phyloP scores from a whole-genome alignment of 2,113 vertebrate species.

The Sigmodon hispidus region DNA sequence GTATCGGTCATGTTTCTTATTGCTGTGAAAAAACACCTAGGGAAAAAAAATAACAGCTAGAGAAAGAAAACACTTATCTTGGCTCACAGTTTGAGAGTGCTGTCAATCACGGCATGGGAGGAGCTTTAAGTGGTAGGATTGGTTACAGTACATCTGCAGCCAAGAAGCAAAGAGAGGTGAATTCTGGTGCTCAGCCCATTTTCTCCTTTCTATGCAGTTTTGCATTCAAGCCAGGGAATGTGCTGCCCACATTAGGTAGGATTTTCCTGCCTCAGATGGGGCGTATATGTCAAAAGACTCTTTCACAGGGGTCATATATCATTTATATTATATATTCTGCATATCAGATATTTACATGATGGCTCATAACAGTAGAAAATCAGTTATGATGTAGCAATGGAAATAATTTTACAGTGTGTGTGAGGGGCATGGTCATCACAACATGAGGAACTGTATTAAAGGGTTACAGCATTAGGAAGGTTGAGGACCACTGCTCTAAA shows the following conservation, averaged over 20 bases:
- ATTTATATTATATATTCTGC: background rate
- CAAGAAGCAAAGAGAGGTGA: background rate
- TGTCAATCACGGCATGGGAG: background rate
- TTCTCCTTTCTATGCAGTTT: background rate
- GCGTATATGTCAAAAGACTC: background rate
- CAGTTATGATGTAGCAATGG: background rate
- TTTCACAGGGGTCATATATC: background rate
- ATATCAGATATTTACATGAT: background rate
- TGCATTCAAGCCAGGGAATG: too few species aligned
- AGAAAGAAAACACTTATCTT: background rate
- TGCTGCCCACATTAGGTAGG: background rate
- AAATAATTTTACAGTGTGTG: background rate
- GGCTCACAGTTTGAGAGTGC: background rate
- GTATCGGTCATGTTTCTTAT: background rate
- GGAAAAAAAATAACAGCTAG: background rate
- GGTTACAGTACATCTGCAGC: background rate
- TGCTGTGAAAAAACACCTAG: background rate
- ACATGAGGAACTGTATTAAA: background rate
- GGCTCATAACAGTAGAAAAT: background rate
- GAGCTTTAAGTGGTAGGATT: too few species aligned
- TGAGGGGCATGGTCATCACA: background rate
- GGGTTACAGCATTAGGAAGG: background rate
- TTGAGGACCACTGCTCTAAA: background rate
- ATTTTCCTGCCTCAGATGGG: background rate
- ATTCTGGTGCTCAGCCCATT: background rate